Base-by-base conservation (phyloP, 2,888 invertebrate genomes). In the Dasypogon diadema region DNA sequence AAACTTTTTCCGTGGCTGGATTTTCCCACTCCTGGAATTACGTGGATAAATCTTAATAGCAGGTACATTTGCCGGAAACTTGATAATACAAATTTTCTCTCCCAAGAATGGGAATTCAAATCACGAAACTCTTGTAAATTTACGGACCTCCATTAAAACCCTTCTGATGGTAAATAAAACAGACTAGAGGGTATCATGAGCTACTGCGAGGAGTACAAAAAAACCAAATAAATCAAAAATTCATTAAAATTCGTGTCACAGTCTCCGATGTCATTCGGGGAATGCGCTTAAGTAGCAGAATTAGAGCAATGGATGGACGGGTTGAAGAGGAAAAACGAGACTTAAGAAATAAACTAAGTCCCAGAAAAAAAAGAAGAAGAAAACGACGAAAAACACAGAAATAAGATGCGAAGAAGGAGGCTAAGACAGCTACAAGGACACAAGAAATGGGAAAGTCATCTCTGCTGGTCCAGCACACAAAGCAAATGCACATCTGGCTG, bases 171-270 rank as follows among this genome's bases (percentile, higher is more conserved):
- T 54, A 70, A 70, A 70, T 70, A 70, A 70, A 54, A 54, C 51
- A 30, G 37, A n/a, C 54, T 18, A 34, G 60, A n/a, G 70, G 21
- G 18, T 70, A 70, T 70, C 70, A 51, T 54, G 54, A 70, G 54
- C 54, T 16, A 34, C 30, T 18, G 70, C 18, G 12, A 16, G 54
- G 10, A 54, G 54, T 16, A 8, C 46, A 58, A 46, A 60, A 60
- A 74, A 63, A 63, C 46, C 51, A 63, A 54, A 60, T 48, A 60
- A 74, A 51, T 60, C 60, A 74, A 63, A 63, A 63, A 75, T 75
- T 75, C 75, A 75, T 75, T 75, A 65, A 75, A 75, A 75, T 75
- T 75, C 75, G 65, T 65, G 63, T 65, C 75, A 75, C 63, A 75
- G 22, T 6, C 37, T 65, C 34, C 26, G 60, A 63, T 65, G 65